Base-by-base conservation (phyloP, 2,113 vertebrate species). In the Ahaetulla prasina region DNA sequence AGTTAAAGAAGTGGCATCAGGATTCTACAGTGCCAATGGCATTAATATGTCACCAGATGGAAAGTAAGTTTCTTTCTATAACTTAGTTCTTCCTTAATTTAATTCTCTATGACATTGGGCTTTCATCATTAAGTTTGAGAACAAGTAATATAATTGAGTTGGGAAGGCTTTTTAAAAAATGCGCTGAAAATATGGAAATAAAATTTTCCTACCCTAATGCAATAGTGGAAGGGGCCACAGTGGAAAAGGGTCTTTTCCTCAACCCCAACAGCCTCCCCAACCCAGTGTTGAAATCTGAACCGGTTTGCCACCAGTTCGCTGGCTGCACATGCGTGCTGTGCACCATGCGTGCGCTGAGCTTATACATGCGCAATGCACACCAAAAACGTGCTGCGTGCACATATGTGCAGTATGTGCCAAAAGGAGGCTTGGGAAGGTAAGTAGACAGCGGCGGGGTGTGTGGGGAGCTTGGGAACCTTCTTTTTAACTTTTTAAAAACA, bases 31-130 rank as follows among this genome's bases (percentile, higher is more conserved):
- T 50, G 97, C 98, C 85, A 99, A 99, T 91, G 99, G 99, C 91
- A 99, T 99, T 92, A 98, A 99, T 89, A 92, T 97, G 88, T 99
- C 99, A 80, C 98, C 96, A 0, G 98, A 99, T 53, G 96, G 96
- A 95, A 98, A 96, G 99, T 99, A 98, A 92, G 97, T 97, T 35
- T 91, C 7, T 89, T 47, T 45, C 50, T 52, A 27, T 30, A 74
- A 80, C 18, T 80, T 18, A 39, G 8, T 80, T 80, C 35, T 80
- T 80, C 68, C 68, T 39, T 80, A 43, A 80, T 20, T 80, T 80
- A 80, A 8, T 80, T 39, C 35, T 39, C 1, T 80, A 39, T 39
- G 35, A 80, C 2, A 9, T 22, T 39, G 18, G 18, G 35, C 68
- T 80, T 80, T 80, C 7, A 39, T 39, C 18, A 80, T 20, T 39